A percentile compares a stretch with the other conserved stretches of the same genome.
These are phyloP conservation scores for Lithophane leautieri DNA, from an alignment of 2,888 invertebrate genomes.

Conservation along the genomic window DNA sequence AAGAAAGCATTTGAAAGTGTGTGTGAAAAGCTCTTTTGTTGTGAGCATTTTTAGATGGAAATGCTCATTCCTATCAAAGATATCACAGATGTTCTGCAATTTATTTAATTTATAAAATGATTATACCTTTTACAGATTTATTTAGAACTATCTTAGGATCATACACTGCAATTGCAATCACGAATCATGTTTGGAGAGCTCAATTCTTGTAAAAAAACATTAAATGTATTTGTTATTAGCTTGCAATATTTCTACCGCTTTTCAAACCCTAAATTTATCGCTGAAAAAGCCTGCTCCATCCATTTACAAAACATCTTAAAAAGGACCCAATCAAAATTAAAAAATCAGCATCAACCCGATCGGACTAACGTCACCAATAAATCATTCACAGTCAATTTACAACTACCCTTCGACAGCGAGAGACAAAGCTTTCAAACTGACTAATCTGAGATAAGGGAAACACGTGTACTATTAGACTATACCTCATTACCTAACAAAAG, in stretches of 20 bases:
- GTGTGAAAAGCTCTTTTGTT: neutral
- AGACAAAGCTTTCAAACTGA: constrained; percentile 69
- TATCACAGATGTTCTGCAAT: no score
- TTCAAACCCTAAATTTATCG: neutral
- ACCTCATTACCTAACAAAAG: constrained; percentile 75
- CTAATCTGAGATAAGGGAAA: constrained; percentile 83
- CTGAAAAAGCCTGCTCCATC: neutral
- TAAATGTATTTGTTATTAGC: no score
- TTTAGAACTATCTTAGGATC: no score
- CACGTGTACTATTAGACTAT: constrained; percentile 83
- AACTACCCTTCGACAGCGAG: constrained; percentile 73
- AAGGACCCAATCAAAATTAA: constrained; percentile 52
- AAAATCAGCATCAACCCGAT: constrained; percentile 65
- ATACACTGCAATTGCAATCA: no score
- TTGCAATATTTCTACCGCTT: neutral
- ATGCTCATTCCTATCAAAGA: no score
- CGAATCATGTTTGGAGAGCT: no score
- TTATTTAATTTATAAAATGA: no score
- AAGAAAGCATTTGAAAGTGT: neutral
- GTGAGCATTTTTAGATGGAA: neutral
- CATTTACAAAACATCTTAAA: constrained; percentile 49
- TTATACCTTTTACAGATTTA: no score
- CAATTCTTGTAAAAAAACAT: no score
- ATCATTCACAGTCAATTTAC: constrained; percentile 87
- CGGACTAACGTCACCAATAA: constrained; percentile 78